Conservation (phyloP, 2,113 vertebrate species). For the Myiagra hebetior region DNA sequence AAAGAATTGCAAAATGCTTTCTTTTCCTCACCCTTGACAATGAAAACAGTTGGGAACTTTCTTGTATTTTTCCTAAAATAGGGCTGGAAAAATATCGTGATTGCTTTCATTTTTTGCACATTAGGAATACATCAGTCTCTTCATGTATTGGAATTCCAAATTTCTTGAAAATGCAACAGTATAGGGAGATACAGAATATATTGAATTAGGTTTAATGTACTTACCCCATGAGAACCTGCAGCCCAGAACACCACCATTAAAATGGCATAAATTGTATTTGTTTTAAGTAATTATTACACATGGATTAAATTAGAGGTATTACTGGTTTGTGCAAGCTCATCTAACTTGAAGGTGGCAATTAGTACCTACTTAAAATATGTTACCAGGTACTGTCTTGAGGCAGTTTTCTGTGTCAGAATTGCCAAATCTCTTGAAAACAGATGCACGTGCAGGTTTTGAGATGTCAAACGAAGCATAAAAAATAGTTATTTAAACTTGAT, state of each 20-base stretch:
- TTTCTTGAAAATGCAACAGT: background rate
- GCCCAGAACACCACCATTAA: background rate
- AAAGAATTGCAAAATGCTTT: background rate
- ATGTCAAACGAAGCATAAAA: constrained; percentile 33
- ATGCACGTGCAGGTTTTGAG: background rate
- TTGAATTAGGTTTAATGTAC: background rate
- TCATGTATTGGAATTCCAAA: background rate
- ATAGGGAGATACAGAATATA: background rate
- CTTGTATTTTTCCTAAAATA: background rate
- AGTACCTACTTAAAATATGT: background rate
- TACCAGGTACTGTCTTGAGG: background rate
- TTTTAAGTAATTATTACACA: background rate
- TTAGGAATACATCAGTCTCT: background rate
- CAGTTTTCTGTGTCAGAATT: background rate
- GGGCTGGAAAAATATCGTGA: background rate
- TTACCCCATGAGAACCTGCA: background rate
- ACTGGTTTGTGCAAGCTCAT: background rate
- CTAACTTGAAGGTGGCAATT: background rate
- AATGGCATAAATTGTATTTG: background rate
- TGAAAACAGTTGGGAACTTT: background rate
- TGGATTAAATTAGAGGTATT: background rate
- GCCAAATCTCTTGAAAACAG: background rate
- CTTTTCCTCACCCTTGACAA: background rate
- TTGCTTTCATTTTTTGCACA: background rate
- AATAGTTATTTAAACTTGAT: constrained; percentile 20